Evolutionary conservation across 2,888 invertebrate genomes (phyloP).

Genomic region (Hypsopygia costalis): DNA sequence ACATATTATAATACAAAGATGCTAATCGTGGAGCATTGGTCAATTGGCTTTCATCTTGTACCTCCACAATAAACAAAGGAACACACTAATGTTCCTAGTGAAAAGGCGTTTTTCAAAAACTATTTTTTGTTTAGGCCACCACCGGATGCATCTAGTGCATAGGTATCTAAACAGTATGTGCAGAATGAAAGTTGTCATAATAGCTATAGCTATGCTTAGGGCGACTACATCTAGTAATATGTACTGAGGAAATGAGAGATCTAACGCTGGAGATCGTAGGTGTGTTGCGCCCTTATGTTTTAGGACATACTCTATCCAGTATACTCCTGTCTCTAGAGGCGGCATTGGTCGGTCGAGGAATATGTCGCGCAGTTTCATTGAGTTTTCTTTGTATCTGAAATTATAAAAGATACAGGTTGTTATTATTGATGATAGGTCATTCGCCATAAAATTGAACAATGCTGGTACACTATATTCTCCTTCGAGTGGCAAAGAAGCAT

Average conservation of each 20-base stretch:
- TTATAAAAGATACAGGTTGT: too few species aligned
- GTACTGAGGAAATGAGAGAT: slow-evolving; percentile 68
- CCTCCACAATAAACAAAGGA: slow-evolving; percentile 60
- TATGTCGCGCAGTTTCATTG: slow-evolving; percentile 63
- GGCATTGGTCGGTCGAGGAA: slow-evolving; percentile 80
- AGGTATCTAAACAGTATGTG: slow-evolving; percentile 60
- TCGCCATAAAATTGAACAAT: too few species aligned
- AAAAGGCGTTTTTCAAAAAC: slow-evolving; percentile 59
- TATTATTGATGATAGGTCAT: too few species aligned
- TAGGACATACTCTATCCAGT: slow-evolving; percentile 84
- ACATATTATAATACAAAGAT: slow-evolving; percentile 15
- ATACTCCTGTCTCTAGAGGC: slow-evolving; percentile 81
- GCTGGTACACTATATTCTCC: too few species aligned
- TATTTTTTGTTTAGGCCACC: slow-evolving; percentile 61
- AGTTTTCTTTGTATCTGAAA: slow-evolving; percentile 76
- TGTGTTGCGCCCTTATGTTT: slow-evolving; percentile 79
- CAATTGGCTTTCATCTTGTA: slow-evolving; percentile 64
- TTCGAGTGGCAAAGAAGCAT: too few species aligned
- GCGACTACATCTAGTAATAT: slow-evolving; percentile 60
- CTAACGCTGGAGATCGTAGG: slow-evolving; percentile 69
- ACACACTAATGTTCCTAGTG: slow-evolving; percentile 52
- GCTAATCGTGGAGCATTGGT: slow-evolving; percentile 23
- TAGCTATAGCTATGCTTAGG: slow-evolving; percentile 44
- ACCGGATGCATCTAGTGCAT: slow-evolving; percentile 62
- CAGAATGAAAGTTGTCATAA: slow-evolving; percentile 52